Evolutionary conservation across 64 coral and sea anemone species (phyloP), one percentile per base, ranked within the genome.

Genomic region (Cladopsammia gracilis): DNA sequence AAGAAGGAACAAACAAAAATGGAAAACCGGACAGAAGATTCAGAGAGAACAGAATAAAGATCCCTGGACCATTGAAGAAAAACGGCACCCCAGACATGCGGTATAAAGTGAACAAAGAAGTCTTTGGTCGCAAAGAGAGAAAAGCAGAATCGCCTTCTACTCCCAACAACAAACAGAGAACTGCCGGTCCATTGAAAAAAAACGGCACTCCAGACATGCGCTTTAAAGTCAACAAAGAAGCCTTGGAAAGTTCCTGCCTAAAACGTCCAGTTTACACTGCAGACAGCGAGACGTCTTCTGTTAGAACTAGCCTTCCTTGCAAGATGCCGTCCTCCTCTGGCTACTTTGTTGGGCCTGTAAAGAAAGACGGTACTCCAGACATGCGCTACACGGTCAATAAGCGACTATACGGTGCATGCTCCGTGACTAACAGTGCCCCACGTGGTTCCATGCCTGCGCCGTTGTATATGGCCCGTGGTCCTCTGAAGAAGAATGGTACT

Each of bases 171-270:
- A 46, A 12, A 12, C 70, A 34, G 18, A 68, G 65, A 25, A 9
- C 9, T 72, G 10, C 25, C 10, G 70, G 70, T 13, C 70, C 25
- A 44, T 82, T 61, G 81, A 67, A 2, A 15, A 62, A 85, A 48
- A 67, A 85, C 26, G 81, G 81, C 24, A 68, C 42, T 64, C 81
- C 81, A 85, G 81, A 85, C 34, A 83, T 83, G 79, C 58, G 79
- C n/a, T n/a, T n/a, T n/a, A 72, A 72, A 25, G 70, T 10, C 2
- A 44, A 72, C 26, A 72, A 45, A 44, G 70, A 12, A 13, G 70
- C 25, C 70, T 14, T 45, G 70, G 11, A 14, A 13, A 0, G 70
- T 25, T 13, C 10, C 34, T 34, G 26, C 7, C 15, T 23, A 68
- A 68, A 10, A 25, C 22, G 65, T 23, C 10, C 53, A 11, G 53